Base-by-base conservation (phyloP, 2,797 vertebrate genomes). In the Holocentrus rufus region DNA sequence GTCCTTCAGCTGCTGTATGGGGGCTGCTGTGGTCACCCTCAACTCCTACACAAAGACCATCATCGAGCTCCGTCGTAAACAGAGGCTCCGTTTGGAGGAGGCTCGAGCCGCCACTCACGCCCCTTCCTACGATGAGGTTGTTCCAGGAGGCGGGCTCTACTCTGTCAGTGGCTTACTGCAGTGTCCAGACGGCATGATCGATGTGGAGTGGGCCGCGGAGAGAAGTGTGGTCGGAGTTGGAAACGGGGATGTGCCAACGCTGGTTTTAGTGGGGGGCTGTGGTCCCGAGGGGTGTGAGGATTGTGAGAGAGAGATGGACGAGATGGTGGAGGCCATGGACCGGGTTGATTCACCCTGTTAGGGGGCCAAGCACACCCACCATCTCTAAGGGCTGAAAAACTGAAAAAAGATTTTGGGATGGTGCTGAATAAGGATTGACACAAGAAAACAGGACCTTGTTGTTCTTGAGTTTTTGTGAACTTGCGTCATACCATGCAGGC, bases 1-100 rank as follows among this genome's bases (percentile, higher is more conserved):
- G 64, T 96, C 95, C 65, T 96, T 96, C 80, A 95, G 94, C 14
- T 94, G 95, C 81, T 96, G 95, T 66, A 96, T 96, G 95, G 94
- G 93, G 0, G 93, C 95, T 11, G 94, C 95, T 0, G 95, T 96
- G 47, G 89, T 95, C 69, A 95, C 95, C 0, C 94, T 96, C 74
- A 96, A 96, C 89, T 95, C 94, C 61, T 96, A 96, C 90, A 96
- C 95, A 13, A 96, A 96, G 85, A 96, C 95, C 30, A 89, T 94
- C 79, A 93, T 96, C 3, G 95, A 96, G 86, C 90, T 94, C 47
- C 93, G 88, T 1, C 93, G 92, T 81, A 87, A 84, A 10, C 92
- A 92, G 87, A 92, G 92, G 72, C 88, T 93, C 11, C 88, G 85
- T 1, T 56, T 94, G 79, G 93, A 95, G 58, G 92, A 95, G 63